A percentile compares a stretch with the other conserved stretches of the same genome.
Evolutionary conservation across 2,113 vertebrate species (phyloP).

Genomic region (Xyrauchen texanus): DNA sequence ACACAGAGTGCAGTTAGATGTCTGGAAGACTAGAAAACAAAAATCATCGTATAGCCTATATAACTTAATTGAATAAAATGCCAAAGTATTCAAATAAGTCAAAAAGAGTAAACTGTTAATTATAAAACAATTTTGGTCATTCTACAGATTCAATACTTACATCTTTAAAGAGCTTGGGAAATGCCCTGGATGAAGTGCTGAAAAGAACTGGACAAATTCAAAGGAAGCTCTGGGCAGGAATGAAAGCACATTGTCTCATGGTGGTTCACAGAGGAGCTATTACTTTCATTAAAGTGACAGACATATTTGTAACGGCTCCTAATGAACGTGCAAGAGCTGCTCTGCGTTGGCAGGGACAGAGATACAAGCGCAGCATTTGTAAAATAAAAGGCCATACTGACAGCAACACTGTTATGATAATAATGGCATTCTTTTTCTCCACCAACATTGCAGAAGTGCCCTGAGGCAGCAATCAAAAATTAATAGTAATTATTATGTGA

Average conservation of each 20-base stretch:
- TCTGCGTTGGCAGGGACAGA: conserved; percentile 55
- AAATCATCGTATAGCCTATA: too few species aligned
- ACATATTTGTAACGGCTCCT: conserved; percentile 51
- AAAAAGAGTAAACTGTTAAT: too few species aligned
- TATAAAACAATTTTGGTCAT: too few species aligned
- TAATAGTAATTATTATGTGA: conserved; percentile 78
- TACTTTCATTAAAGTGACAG: conserved; percentile 64
- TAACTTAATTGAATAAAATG: too few species aligned
- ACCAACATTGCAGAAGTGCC: conserved; percentile 66
- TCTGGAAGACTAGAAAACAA: too few species aligned
- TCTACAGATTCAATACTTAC: too few species aligned
- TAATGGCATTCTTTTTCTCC: conserved; percentile 60
- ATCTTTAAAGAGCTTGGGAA: too few species aligned
- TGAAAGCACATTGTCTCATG: conserved; percentile 22
- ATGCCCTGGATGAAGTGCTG: too few species aligned
- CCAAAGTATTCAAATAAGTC: too few species aligned
- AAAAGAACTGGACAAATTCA: neutral
- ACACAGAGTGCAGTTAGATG: too few species aligned
- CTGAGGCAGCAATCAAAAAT: conserved; percentile 76
- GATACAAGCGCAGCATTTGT: conserved; percentile 73
- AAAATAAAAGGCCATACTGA: conserved; percentile 71
- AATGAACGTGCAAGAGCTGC: conserved; percentile 51
- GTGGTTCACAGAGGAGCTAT: conserved; percentile 40
- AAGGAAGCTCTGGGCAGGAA: neutral
- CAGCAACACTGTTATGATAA: conserved; percentile 74